phyloP scores from a whole-genome alignment of 1,140 invertebrate species.

The Paralvinella palmiformis region DNA sequence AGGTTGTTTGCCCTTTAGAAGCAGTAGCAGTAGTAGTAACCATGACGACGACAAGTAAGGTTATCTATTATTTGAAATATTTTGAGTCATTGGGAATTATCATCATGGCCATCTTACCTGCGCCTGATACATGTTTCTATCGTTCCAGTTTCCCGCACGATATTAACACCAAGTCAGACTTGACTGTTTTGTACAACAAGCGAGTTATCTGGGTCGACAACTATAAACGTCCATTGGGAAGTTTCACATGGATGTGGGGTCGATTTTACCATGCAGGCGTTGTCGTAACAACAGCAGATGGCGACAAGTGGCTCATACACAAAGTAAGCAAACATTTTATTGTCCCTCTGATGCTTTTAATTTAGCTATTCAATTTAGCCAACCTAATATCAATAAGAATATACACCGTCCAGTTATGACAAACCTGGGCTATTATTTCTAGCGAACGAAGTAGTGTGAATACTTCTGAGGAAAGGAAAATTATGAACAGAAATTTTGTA shows the following conservation, averaged over 20 bases:
- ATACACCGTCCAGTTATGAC: too few relatives aligned
- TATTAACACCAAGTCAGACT: not conserved
- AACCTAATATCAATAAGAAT: not conserved
- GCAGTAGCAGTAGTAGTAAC: too few relatives aligned
- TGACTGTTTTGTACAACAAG: slow-evolving; percentile 6
- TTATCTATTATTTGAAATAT: too few relatives aligned
- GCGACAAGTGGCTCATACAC: not conserved
- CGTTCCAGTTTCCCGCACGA: not conserved
- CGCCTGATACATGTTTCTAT: too few relatives aligned
- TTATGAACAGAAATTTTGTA: too few relatives aligned
- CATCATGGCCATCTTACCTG: too few relatives aligned
- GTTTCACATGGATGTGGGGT: not conserved
- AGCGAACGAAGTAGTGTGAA: not conserved
- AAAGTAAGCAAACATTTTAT: not conserved
- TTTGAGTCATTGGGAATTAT: too few relatives aligned
- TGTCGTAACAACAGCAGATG: not conserved
- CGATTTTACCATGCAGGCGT: not conserved
- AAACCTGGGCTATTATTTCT: not conserved
- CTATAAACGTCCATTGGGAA: not conserved
- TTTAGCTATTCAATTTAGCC: not conserved
- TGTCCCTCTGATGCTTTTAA: not conserved
- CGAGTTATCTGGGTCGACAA: not conserved
- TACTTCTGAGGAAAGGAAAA: not conserved
- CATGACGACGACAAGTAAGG: too few relatives aligned
- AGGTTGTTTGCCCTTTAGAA: too few relatives aligned